These are phyloP conservation scores for Leucopsar rothschildi DNA, from an alignment of 2,113 vertebrate genomes.

Conservation along the genomic window DNA sequence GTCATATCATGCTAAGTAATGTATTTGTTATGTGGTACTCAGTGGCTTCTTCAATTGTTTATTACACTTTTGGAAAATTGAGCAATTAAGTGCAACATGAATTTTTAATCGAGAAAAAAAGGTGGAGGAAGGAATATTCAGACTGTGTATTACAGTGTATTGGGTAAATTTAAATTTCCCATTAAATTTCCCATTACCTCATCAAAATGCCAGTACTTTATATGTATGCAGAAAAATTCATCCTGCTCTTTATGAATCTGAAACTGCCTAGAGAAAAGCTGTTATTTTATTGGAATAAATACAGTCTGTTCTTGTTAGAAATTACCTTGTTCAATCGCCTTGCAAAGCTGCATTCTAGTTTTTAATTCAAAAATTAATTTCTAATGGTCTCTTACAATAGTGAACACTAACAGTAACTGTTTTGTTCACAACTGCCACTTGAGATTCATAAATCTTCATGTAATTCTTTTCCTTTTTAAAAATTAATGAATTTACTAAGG, in stretches of 20 bases:
- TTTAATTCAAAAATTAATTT: slow-evolving; percentile 64
- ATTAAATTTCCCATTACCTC: not conserved
- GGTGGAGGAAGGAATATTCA: not conserved
- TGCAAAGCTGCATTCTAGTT: slow-evolving; percentile 27
- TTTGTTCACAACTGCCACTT: slow-evolving; percentile 45
- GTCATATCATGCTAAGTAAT: not conserved
- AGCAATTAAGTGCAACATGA: slow-evolving; percentile 14
- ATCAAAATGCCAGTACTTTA: not conserved
- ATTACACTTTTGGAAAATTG: not conserved
- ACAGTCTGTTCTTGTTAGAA: slow-evolving; percentile 12
- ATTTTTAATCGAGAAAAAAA: slow-evolving; percentile 1
- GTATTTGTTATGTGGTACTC: not conserved
- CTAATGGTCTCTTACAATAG: slow-evolving; percentile 30
- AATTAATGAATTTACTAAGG: slow-evolving; percentile 64
- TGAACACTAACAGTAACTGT: slow-evolving; percentile 44
- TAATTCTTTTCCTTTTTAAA: slow-evolving; percentile 63
- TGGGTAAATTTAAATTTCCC: slow-evolving; percentile 1
- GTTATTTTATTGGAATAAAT: slow-evolving; percentile 36
- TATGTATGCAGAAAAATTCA: not conserved
- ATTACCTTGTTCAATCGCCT: slow-evolving; percentile 17
- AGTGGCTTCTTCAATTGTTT: slow-evolving; percentile 5
- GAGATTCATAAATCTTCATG: slow-evolving; percentile 59
- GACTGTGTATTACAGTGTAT: not conserved
- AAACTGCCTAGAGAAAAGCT: slow-evolving; percentile 8
- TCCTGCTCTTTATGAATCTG: not conserved